Conservation (phyloP, 2,888 invertebrate species). For the Stenchaetothrips biformis region DNA sequence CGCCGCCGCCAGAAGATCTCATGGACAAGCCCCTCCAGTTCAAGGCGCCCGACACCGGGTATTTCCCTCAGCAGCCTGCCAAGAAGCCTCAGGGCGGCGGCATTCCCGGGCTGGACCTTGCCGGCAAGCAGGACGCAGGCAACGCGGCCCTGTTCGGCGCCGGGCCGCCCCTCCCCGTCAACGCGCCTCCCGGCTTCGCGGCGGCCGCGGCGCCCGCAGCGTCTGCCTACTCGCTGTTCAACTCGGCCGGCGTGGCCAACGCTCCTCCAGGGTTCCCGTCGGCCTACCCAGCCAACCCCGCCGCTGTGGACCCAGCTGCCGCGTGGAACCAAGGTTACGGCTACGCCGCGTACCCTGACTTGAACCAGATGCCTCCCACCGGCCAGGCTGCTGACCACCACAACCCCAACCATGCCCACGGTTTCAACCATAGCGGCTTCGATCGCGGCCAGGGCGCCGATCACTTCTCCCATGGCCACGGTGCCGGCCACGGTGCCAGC, state of each 20-base stretch:
- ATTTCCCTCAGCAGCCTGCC: neutral
- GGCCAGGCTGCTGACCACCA: too few relatives aligned
- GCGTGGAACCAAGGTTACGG: neutral
- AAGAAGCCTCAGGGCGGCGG: neutral
- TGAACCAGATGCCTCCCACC: too few relatives aligned
- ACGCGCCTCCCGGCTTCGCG: slow-evolving; percentile 17
- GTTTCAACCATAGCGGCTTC: neutral
- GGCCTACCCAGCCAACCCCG: neutral
- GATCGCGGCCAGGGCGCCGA: neutral
- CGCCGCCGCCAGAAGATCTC: neutral
- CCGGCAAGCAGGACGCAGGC: neutral
- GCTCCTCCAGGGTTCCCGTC: neutral
- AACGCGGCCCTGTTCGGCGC: neutral
- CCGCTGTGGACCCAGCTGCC: neutral
- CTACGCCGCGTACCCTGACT: neutral
- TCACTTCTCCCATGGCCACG: neutral
- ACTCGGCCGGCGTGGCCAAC: neutral
- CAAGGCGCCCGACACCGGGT: neutral
- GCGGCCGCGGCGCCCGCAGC: neutral
- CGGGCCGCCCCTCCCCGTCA: neutral
- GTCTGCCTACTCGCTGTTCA: neutral
- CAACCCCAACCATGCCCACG: too few relatives aligned
- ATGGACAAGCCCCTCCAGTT: neutral
- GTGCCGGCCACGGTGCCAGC: too few relatives aligned
- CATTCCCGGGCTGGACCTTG: neutral